Evolutionary conservation across 2,113 vertebrate species (phyloP).

Genomic region (Papio anubis): DNA sequence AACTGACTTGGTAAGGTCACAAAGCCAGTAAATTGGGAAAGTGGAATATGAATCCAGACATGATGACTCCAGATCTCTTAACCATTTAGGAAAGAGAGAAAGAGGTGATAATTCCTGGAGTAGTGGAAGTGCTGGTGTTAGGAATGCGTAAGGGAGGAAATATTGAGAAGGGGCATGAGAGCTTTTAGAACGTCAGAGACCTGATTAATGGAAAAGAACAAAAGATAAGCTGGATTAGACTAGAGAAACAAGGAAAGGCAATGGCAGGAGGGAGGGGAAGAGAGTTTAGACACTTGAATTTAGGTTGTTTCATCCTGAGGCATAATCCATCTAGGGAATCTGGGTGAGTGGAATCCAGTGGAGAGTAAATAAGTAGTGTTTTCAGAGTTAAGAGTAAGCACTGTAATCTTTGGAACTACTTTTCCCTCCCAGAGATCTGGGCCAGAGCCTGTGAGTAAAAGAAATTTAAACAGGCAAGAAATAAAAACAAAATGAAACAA

Average conservation of each 20-base stretch:
- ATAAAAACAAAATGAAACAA: background rate
- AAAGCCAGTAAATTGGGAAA: background rate
- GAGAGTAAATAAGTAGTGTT: background rate
- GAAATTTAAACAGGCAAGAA: constrained; percentile 1
- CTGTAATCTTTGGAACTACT: background rate
- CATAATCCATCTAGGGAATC: background rate
- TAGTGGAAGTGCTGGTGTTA: too few species aligned
- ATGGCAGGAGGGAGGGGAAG: too few species aligned
- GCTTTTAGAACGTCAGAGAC: background rate
- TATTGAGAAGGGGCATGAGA: rapidly evolving
- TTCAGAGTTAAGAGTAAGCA: background rate
- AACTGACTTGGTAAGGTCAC: background rate
- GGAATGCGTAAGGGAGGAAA: background rate
- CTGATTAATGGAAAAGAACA: background rate
- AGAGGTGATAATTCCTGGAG: background rate
- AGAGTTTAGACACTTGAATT: background rate
- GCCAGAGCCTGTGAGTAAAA: background rate
- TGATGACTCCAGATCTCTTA: background rate
- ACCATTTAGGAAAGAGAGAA: background rate
- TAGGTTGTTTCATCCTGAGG: too few species aligned
- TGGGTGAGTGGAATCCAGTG: background rate
- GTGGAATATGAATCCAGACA: background rate
- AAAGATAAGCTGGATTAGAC: background rate
- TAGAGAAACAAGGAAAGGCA: background rate
- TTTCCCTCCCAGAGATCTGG: background rate